Base-by-base conservation (phyloP, 37 sponge, comb jelly and placozoan species). In the Cladorhizidae sp. region DNA sequence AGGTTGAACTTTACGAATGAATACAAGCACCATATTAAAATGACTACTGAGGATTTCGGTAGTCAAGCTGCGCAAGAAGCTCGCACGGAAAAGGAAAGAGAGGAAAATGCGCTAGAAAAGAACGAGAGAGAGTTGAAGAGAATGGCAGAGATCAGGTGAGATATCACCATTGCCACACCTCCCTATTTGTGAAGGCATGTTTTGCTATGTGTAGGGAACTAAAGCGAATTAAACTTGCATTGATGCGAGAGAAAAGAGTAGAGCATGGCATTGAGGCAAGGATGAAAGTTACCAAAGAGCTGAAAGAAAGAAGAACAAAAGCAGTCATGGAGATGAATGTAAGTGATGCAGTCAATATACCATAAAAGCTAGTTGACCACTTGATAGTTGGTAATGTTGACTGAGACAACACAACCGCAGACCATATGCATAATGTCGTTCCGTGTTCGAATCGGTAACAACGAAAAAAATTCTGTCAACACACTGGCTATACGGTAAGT, bases 11-110 rank as follows among this genome's bases (percentile, higher is more conserved):
- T 74, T 25, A 57, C 28, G 67, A 67, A 74, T 17, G 67, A 86
- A 51, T 39, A 35, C 63, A 28, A 43, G 25, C 54, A 64, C n/a
- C 40, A 74, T 37, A 49, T 86, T 43, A 35, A 64, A 61, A 72
- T 75, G 83, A 72, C 15, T 21, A 35, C 64, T 49, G 79, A 82
- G 64, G 83, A 76, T 3, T 63, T 73, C 39, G 78, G 37, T 56
- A 74, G 79, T 15, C 77, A 86, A 64, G 83, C 88, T 28, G 88
- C 77, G 18, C 72, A 86, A 37, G 83, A 86, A 38, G 77, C 59
- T 12, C 65, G 74, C n/a, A 52, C 63, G 37, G 78, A 91, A 59
- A 77, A 55, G 63, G 36, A 51, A 41, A 37, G 31, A 57, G 91
- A 81, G 45, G 65, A 58, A 36, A 81, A 54, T 38, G 83, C 77